Evolutionary conservation across 2,113 vertebrate genomes (phyloP), one percentile per base, ranked within the genome.

Genomic region (Todiramphus saurophagus): DNA sequence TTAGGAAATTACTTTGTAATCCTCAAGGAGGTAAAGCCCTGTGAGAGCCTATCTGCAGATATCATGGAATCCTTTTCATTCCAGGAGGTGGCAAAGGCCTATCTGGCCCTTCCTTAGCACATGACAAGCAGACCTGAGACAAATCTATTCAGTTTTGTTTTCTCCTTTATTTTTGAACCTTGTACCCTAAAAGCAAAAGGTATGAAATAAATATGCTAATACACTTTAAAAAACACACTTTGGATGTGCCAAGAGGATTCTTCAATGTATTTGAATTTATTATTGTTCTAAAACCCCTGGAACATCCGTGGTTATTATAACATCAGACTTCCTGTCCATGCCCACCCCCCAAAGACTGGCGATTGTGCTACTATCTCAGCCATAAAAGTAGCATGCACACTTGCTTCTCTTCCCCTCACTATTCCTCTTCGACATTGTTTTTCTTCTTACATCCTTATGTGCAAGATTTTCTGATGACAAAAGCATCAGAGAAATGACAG

Each of bases 371-470:
- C 16, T 19, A 2, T 13, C 11, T 63, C 59, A 94, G 46, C 11
- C 2, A 1, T 37, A 55, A 5, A 28, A 70, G 68, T 5, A 50
- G 24, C 12, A 27, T 50, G 28, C 5, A 67, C 81, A 4, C 30
- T 73, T 73, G 11, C 30, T 70, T 72, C 50, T 83, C 31, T 67
- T 69, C 13, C 43, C 7, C 16, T 50, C 4, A 8, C n/a, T 76
- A 9, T 56, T 33, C 15, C 12, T 85, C 18, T 73, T 87, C 0
- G 0, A 39, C 11, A 37, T 1, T 1, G 1, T 62, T 95, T 69
- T 12, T 0, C 17, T 19, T 53, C 21, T 4, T 73, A 3, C 10
- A 37, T 62, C 28, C 27, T 77, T 20, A 28, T 41, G 50, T 25
- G 13, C 44, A 76, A 76, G 35, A 30, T 11, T 62, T 83, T 44